Percentiles rank a stretch among this genome's conserved stretches.
Conservation (phyloP, 2,113 vertebrate genomes). For the Noctilio leporinus region DNA sequence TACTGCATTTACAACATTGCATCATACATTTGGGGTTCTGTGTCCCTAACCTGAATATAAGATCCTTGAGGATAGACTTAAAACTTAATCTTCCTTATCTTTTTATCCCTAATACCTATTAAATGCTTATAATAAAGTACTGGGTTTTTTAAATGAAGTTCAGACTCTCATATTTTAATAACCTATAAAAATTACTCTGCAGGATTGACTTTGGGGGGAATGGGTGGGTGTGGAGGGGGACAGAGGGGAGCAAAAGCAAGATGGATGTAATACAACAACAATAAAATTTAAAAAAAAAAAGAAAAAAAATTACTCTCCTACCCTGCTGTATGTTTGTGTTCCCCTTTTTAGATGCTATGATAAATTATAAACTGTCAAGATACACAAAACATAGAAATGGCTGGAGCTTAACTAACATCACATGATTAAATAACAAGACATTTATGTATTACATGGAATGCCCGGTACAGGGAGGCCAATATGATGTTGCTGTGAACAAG, state of each 20-base stretch:
- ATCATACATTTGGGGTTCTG: not conserved
- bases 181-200: not conserved
- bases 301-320: not conserved
- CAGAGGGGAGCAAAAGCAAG: too few species aligned
- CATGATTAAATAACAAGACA: not conserved
- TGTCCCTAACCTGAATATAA: not conserved
- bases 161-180: not conserved
- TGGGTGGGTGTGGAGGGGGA: too few species aligned
- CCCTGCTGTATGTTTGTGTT: not conserved
- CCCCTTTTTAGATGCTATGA: not conserved
- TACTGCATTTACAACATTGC: not conserved
- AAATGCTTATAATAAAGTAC: not conserved
- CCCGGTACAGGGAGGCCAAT: not conserved
- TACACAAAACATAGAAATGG: not conserved
- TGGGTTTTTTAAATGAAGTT: not conserved
- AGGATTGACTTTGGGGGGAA: too few species aligned
- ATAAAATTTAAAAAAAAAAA: too few species aligned
- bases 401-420: not conserved
- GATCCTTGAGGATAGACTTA: not conserved
- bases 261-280: too few species aligned
- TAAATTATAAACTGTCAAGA: slow-evolving; percentile 1
- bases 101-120: not conserved
- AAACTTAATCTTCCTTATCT: not conserved
- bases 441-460: not conserved
- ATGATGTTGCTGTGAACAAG: not conserved